Evolutionary conservation across 2,113 vertebrate genomes (phyloP), one percentile per base, ranked within the genome.

Genomic region (Tupaia chinensis): DNA sequence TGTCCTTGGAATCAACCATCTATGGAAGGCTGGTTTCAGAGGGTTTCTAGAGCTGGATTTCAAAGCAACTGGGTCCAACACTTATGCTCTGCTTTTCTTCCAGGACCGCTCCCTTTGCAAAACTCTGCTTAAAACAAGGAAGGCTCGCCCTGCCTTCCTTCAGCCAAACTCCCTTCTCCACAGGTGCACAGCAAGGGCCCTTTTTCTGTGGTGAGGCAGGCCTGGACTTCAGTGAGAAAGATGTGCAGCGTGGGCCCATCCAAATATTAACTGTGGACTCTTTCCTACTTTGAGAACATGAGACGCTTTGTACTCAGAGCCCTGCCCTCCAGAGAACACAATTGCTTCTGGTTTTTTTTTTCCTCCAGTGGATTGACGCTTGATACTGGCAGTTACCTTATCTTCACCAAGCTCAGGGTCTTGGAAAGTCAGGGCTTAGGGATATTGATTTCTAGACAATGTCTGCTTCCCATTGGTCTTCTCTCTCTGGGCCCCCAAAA

Each of bases 181-280:
- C 84, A 93, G 95, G 88, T 82, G 78, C 95, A 34, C 70, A 95
- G 97, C 96, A 82, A 77, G 93, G 15, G 83, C 80, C 77, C 68
- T 95, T 81, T 90, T 29, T 96, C 92, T 87, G 34, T 12, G 23
- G 8, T 22, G 79, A 85, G 79, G 19, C 81, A 61, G 84, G 87
- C 60, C 25, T 12, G 32, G 74, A 83, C 58, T 54, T 66, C 69
- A 29, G 69, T 32, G 87, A 90, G 86, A 87, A 60, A 88, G 82
- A 58, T 0, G 7, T 9, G 20, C n/a, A 29, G 53, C 32, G 68
- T 79, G 70, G 68, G 92, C 95, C 91, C 95, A 95, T 95, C 94
- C 91, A 97, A 97, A 97, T 95, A 97, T 97, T 97, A 97, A 58
- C 82, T 79, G 74, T 97, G 97, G 97, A 94, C 15, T 6, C 13